Percentiles rank a stretch among this genome's conserved stretches.
phyloP scores from a whole-genome alignment of 2,888 invertebrate genomes.

The Fabriciana adippe region DNA sequence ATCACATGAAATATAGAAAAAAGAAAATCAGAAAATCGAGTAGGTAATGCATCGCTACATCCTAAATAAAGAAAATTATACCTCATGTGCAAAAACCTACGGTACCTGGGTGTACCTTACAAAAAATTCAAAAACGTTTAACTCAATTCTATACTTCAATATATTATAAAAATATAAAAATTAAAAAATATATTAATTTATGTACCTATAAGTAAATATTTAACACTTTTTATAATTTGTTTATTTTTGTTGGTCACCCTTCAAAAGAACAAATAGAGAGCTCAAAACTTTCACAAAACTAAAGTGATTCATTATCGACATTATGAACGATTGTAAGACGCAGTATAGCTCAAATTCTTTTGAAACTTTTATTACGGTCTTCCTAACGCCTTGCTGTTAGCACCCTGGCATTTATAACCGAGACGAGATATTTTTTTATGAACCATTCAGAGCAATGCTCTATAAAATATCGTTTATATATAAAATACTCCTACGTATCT shows the following conservation, averaged over 20 bases:
- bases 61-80: too few relatives aligned
- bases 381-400: constrained; percentile 53
- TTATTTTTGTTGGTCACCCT: background rate
- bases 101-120: too few relatives aligned
- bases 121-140: too few relatives aligned
- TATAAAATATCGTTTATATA: constrained; percentile 10
- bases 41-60: too few relatives aligned
- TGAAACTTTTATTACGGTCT: constrained; percentile 57
- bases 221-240: too few relatives aligned
- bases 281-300: constrained; percentile 1
- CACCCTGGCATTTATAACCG: constrained; percentile 55
- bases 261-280: background rate
- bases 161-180: too few relatives aligned
- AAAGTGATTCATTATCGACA: constrained; percentile 10
- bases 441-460: constrained; percentile 48
- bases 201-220: too few relatives aligned
- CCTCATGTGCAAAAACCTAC: too few relatives aligned
- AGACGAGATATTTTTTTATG: constrained; percentile 63
- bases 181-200: too few relatives aligned
- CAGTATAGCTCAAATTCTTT: constrained; percentile 45
- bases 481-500: background rate
- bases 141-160: too few relatives aligned
- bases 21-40: too few relatives aligned
- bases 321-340: constrained; percentile 6
- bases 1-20: too few relatives aligned